phyloP scores from a whole-genome alignment of 1,140 invertebrate genomes.

The Meloidogyne floridensis region DNA sequence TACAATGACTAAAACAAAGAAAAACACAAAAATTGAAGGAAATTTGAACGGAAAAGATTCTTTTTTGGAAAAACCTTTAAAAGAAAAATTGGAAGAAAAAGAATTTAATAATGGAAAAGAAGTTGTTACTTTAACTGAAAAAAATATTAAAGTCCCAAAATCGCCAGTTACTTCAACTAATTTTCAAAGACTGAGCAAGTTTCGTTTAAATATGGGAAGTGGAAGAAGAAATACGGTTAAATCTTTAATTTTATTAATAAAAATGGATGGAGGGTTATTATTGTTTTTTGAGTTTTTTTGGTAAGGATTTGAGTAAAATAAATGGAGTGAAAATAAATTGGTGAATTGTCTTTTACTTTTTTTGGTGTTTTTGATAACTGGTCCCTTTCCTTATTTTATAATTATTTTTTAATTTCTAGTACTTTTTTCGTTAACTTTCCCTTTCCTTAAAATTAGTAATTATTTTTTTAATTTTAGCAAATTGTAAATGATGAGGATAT shows the following conservation, averaged over 20 bases:
- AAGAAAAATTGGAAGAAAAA: slow-evolving; percentile 25
- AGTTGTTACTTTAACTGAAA: background rate
- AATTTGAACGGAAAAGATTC: background rate
- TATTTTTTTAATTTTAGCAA: slow-evolving; percentile 17
- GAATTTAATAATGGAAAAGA: no score
- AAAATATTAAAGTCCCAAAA: background rate
- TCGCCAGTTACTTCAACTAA: slow-evolving; percentile 25
- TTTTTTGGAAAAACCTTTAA: background rate
- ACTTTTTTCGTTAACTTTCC: no score
- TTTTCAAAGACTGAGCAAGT: slow-evolving; percentile 31
- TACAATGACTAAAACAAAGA: background rate
- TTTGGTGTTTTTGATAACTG: no score
- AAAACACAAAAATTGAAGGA: background rate
- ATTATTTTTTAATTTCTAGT: no score
- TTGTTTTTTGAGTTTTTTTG: no score
- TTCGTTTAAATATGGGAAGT: slow-evolving; percentile 34
- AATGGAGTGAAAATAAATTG: no score
- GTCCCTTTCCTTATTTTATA: no score
- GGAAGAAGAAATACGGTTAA: slow-evolving; percentile 9
- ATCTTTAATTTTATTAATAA: background rate
- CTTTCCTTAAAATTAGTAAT: no score
- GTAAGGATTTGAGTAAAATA: no score
- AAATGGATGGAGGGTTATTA: no score
- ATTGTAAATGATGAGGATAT: background rate
- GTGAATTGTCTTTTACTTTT: no score